Evolutionary conservation across 2,113 vertebrate species (phyloP).

Genomic region (Fukomys damarensis): DNA sequence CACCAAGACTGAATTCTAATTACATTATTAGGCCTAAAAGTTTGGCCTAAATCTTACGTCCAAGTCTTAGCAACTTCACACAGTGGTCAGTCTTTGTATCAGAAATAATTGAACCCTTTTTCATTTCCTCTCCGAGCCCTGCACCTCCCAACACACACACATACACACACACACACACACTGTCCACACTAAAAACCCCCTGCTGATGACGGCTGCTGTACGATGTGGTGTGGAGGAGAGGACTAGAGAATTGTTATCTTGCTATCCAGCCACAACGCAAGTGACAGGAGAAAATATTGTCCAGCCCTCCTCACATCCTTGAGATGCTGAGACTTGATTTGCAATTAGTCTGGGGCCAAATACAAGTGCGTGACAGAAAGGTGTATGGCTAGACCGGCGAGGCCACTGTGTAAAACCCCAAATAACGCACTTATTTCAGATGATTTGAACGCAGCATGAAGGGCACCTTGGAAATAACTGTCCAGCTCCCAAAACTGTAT

Average conservation of each 20-base stretch:
- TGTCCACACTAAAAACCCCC: not conserved
- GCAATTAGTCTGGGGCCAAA: conserved; percentile 58
- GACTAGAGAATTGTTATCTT: conserved; percentile 27
- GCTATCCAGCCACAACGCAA: conserved; percentile 33
- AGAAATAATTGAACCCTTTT: not conserved
- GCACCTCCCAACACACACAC: not conserved
- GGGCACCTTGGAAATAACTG: conserved; percentile 7
- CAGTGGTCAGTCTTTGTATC: not conserved
- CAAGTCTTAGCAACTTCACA: not conserved
- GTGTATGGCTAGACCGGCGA: not conserved
- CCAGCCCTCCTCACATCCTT: conserved; percentile 36
- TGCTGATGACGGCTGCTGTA: not conserved
- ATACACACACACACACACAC: not conserved
- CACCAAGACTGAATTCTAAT: not conserved
- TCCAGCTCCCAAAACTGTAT: not conserved
- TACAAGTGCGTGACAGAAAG: not conserved
- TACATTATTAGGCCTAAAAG: not conserved
- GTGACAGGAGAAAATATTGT: conserved; percentile 55
- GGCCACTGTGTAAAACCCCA: not conserved
- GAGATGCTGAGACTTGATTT: conserved; percentile 51
- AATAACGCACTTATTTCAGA: not conserved
- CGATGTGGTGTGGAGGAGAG: not conserved
- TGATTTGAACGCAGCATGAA: conserved; percentile 49
- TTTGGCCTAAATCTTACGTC: not conserved
- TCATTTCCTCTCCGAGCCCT: not conserved